Evolutionary conservation across 2,888 invertebrate genomes (phyloP).

Genomic region (Plutella xylostella): DNA sequence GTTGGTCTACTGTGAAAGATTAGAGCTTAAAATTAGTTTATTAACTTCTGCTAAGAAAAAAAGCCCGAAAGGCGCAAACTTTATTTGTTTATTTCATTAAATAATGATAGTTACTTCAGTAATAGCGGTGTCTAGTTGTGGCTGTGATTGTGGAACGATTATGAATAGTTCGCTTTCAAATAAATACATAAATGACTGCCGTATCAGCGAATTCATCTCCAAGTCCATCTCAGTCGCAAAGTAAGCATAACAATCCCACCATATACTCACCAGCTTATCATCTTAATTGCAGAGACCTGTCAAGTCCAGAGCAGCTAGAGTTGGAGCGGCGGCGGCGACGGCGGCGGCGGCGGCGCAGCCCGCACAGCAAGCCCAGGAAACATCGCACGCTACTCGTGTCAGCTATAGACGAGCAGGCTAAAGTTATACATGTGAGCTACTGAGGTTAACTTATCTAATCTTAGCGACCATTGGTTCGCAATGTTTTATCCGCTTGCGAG

Average conservation of each 20-base stretch:
- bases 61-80: no score
- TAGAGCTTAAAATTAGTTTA: no score
- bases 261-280: background rate
- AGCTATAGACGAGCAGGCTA: conserved; percentile 63
- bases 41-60: no score
- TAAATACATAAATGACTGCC: background rate
- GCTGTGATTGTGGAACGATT: no score
- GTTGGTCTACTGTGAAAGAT: no score
- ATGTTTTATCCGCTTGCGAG: no score
- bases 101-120: no score
- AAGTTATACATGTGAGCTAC: conserved; percentile 61
- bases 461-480: no score
- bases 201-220: background rate
- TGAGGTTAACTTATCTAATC: no score
- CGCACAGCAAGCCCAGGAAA: conserved; percentile 43
- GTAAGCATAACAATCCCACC: background rate
- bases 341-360: conserved; percentile 29
- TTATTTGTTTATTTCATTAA: no score
- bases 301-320: conserved; percentile 50
- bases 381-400: conserved; percentile 59
- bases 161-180: no score
- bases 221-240: background rate
- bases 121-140: no score
- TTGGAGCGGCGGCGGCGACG: conserved; percentile 46
- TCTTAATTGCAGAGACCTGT: conserved; percentile 30